Conservation (phyloP, 2,113 vertebrate genomes). For the Dasyurus viverrinus region DNA sequence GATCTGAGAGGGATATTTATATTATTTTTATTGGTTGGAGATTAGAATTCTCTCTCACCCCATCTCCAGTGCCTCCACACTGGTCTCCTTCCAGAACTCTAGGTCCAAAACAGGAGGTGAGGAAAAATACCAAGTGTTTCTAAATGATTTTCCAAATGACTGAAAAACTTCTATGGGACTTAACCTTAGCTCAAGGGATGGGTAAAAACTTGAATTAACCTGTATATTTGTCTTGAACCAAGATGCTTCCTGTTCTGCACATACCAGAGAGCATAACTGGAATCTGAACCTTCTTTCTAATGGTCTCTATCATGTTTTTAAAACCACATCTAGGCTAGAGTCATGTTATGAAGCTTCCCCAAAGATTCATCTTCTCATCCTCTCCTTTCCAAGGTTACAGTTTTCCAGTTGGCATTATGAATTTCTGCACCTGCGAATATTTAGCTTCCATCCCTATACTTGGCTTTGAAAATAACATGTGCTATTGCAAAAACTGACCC, state of each 20-base stretch:
- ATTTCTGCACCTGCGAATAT: constrained; percentile 32
- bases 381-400: background rate
- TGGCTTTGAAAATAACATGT: constrained; percentile 4
- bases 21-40: background rate
- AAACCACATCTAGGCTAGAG: constrained; percentile 38
- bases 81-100: constrained; percentile 21
- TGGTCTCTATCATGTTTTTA: constrained; percentile 19
- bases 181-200: constrained; percentile 67
- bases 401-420: background rate
- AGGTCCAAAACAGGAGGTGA: constrained; percentile 35
- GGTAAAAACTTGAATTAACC: constrained; percentile 57
- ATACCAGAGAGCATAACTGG: constrained; percentile 56
- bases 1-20: background rate
- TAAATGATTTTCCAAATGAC: constrained; percentile 54
- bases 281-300: constrained; percentile 53
- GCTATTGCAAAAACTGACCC: constrained; percentile 12
- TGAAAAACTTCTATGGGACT: constrained; percentile 37
- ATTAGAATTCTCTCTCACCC: background rate
- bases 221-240: constrained; percentile 32
- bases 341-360: constrained; percentile 25
- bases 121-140: constrained; percentile 61
- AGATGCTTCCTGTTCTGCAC: constrained; percentile 52
- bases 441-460: background rate
- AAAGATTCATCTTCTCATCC: constrained; percentile 36
- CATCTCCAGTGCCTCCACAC: background rate